A percentile compares a stretch with the other conserved stretches of the same genome.
These are phyloP conservation scores for Corapipo altera DNA, from an alignment of 2,113 vertebrate genomes.

Conservation along the genomic window DNA sequence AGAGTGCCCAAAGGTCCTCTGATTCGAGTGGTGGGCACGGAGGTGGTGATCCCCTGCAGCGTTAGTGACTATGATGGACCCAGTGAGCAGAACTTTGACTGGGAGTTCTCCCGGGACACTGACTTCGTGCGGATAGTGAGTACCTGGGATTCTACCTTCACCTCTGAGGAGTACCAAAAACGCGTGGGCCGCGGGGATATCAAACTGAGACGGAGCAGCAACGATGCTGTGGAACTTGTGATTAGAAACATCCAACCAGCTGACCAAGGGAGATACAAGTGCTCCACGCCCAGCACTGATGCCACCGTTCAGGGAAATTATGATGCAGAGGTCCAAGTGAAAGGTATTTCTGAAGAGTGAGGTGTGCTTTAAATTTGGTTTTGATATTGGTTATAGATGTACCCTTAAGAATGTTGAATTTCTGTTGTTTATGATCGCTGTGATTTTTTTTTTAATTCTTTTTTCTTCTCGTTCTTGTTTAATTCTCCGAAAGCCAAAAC, in stretches of 20 bases:
- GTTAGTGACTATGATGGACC: conserved; percentile 89
- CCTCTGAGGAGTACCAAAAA: conserved; percentile 72
- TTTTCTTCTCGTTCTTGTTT: background rate
- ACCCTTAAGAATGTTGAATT: background rate
- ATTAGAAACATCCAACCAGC: conserved; percentile 75
- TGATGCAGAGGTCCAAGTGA: conserved; percentile 83
- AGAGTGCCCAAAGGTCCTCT: conserved; percentile 83
- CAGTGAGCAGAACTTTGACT: conserved; percentile 93
- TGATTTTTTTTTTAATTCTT: background rate
- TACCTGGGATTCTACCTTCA: conserved; percentile 84
- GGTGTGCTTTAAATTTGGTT: conserved; percentile 17
- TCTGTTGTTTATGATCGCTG: background rate
- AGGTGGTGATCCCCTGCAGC: conserved; percentile 84
- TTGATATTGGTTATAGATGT: background rate
- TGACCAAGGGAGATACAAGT: conserved; percentile 87
- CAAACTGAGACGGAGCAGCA: conserved; percentile 73
- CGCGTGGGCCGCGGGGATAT: conserved; percentile 80
- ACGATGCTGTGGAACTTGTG: conserved; percentile 85
- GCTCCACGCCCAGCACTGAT: conserved; percentile 92
- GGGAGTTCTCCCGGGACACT: conserved; percentile 75
- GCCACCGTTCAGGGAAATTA: conserved; percentile 89
- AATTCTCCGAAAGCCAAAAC: background rate
- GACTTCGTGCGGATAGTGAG: conserved; percentile 79
- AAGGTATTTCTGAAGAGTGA: conserved; percentile 76
- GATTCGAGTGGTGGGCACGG: conserved; percentile 83